These are phyloP conservation scores for Pseudois nayaur DNA, from an alignment of 2,113 vertebrate genomes.

Conservation along the genomic window DNA sequence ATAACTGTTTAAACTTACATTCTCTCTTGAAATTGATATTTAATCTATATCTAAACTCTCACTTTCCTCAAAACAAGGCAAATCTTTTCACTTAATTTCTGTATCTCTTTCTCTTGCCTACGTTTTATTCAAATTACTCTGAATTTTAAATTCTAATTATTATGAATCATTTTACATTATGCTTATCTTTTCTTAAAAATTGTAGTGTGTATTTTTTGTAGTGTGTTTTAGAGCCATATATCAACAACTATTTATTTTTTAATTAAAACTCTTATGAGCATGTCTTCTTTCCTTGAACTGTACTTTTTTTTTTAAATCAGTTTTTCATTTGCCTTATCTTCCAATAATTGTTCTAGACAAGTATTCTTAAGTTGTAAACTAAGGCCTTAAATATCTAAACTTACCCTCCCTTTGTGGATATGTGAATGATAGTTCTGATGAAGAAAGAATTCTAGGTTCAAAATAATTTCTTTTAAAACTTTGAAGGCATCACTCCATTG, in stretches of 20 bases:
- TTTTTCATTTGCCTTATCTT: not conserved
- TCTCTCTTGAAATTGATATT: not conserved
- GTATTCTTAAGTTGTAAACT: not conserved
- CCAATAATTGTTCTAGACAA: not conserved
- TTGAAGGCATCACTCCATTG: not conserved
- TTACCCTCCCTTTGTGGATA: not conserved
- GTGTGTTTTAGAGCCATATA: not conserved
- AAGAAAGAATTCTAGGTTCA: not conserved
- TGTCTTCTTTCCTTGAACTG: constrained; percentile 5
- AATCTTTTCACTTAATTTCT: not conserved
- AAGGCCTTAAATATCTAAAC: not conserved
- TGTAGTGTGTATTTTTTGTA: not conserved
- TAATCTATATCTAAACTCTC: not conserved
- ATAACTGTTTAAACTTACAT: not conserved
- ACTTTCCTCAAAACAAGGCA: not conserved
- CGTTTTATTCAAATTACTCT: not conserved
- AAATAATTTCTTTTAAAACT: not conserved
- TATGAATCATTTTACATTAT: not conserved
- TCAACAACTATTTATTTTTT: not conserved
- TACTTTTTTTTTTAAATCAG: not conserved
- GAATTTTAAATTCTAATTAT: constrained; percentile 2
- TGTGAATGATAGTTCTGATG: not conserved
- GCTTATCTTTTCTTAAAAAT: not conserved
- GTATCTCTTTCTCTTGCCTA: not conserved
- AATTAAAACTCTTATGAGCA: not conserved